These are phyloP conservation scores for Anthophora plumipes DNA, from an alignment of 2,888 invertebrate genomes.

Conservation along the genomic window DNA sequence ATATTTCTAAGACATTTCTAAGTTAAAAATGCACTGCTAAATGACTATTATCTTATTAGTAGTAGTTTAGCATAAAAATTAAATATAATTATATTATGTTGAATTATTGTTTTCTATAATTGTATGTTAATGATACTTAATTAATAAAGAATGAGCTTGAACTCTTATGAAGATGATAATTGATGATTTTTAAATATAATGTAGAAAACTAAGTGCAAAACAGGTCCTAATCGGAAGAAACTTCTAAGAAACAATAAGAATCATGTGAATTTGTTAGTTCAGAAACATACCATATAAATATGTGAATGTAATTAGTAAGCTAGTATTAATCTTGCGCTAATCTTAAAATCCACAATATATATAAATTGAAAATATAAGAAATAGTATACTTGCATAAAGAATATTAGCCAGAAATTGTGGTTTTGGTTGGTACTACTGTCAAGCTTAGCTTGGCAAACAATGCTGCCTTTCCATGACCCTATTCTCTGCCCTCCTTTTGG, in stretches of 20 bases:
- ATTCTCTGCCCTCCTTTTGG: conserved; percentile 58
- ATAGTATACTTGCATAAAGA: conserved; percentile 55
- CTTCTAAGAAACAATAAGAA: background rate
- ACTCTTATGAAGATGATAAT: background rate
- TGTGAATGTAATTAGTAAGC: background rate
- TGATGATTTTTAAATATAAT: background rate
- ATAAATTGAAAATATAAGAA: conserved; percentile 23
- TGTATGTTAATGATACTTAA: too few species aligned
- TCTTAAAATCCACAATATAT: background rate
- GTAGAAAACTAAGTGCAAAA: background rate
- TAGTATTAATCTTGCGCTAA: background rate
- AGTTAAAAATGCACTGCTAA: too few species aligned
- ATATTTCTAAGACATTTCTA: background rate
- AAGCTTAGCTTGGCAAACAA: conserved; percentile 66
- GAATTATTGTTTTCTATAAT: too few species aligned
- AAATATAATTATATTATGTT: too few species aligned
- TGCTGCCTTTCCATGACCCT: conserved; percentile 65
- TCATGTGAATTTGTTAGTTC: background rate
- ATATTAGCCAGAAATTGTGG: conserved; percentile 39
- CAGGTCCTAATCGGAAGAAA: background rate
- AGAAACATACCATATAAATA: background rate
- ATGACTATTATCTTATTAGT: too few species aligned
- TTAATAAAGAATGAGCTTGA: background rate
- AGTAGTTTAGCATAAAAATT: too few species aligned
- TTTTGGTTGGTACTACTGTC: conserved; percentile 69